Evolutionary conservation across 2,888 invertebrate genomes (phyloP).

Genomic region (Nephrotoma flavescens): DNA sequence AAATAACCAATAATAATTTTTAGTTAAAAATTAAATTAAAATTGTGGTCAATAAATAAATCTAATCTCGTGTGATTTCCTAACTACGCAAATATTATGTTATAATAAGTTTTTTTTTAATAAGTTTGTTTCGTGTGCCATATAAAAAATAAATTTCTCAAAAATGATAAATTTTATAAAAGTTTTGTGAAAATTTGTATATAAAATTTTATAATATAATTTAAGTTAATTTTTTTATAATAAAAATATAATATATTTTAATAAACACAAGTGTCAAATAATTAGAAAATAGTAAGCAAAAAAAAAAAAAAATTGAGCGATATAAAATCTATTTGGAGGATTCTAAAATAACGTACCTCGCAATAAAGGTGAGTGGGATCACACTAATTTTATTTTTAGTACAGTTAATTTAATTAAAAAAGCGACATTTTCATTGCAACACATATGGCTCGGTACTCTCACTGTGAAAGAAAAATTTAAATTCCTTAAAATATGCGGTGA

Average conservation of each 20-base stretch:
- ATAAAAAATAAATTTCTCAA: background rate
- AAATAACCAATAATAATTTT: background rate
- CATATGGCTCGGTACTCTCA: background rate
- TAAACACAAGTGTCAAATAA: background rate
- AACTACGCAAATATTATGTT: background rate
- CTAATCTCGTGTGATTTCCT: background rate
- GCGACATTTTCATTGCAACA: background rate
- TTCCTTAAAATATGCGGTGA: background rate
- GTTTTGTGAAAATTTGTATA: background rate
- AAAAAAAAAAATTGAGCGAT: no score
- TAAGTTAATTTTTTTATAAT: background rate
- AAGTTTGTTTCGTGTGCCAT: background rate
- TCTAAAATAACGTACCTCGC: background rate
- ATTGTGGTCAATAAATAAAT: background rate
- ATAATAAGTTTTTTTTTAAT: background rate
- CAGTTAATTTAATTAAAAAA: background rate
- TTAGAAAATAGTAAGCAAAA: background rate
- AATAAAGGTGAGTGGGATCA: background rate
- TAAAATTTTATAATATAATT: background rate
- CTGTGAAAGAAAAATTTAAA: background rate
- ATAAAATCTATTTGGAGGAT: background rate
- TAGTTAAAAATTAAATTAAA: background rate
- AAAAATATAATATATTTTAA: background rate
- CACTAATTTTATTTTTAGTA: background rate
- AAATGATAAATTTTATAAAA: background rate